Base-by-base conservation (phyloP, 2,888 invertebrate species). In the Tachina fera region DNA sequence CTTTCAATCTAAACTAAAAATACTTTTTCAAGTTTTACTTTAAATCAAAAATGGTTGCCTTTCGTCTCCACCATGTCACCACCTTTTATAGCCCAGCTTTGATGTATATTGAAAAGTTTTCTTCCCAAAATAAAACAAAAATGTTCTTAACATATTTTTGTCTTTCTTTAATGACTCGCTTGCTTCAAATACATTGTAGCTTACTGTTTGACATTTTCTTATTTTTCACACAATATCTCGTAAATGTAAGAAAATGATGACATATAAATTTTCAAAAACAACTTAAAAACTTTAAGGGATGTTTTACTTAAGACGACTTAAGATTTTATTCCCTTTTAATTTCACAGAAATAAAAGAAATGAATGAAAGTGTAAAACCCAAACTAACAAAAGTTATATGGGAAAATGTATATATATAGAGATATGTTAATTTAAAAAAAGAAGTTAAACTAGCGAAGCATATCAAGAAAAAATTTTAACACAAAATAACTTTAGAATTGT, bases 211-310 rank as follows among this genome's bases (percentile, higher is more conserved):
- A 82, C 70, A 80, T 39, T 60, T 70, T 31, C 6, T 31, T 31
- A 31, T 6, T 31, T 5, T 31, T n/a, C 31, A 31, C 4, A 31
- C 31, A 31, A 31, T 4, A 31, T 3, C 31, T 31, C 31, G 31
- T 31, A 31, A 31, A 31, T 31, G 70, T 75, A 82, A 82, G 75
- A 70, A 82, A 76, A 70, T 82, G 72, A 39, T 45, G 75, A 63
- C 47, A 70, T 61, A 75, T 81, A 9, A 60, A 61, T 8, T 49
- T n/a, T n/a, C 49, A n/a, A 49, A n/a, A 49, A 71, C 63, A 70
- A 53, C n/a, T 31, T 6, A 31, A 22, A 10, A 61, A 74, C 22
- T 31, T 53, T 47, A 19, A 45, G 53, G 56, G 70, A 22, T 19
- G 13, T 49, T 49, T n/a, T 14, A 49, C n/a, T n/a, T 53, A 53